These are phyloP conservation scores for Pocillopora verrucosa DNA, from an alignment of 64 coral and sea anemone genomes.

Conservation along the genomic window DNA sequence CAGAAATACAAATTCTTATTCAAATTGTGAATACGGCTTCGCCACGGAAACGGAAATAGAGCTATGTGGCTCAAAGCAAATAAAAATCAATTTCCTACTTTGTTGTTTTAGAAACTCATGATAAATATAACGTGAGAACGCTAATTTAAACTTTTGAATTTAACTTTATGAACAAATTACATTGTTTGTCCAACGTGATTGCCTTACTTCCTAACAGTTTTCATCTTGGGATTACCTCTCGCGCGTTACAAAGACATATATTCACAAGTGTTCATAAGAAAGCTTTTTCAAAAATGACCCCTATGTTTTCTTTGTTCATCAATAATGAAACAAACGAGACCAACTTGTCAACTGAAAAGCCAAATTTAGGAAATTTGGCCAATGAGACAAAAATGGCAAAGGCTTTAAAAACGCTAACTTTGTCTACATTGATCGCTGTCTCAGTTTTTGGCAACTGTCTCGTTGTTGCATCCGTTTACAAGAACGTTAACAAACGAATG, in stretches of 20 bases:
- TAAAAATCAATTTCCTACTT: not conserved
- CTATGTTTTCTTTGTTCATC: not conserved
- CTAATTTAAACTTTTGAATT: too few relatives aligned
- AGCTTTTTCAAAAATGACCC: not conserved
- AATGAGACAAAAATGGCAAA: not conserved
- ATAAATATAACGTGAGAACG: not conserved
- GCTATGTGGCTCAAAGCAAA: not conserved
- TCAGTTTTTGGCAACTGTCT: slow-evolving; percentile 53
- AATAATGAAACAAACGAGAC: not conserved
- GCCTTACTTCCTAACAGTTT: too few relatives aligned
- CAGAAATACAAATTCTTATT: too few relatives aligned
- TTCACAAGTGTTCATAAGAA: not conserved
- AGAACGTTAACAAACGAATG: slow-evolving; percentile 44
- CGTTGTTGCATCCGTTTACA: slow-evolving; percentile 36
- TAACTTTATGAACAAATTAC: too few relatives aligned
- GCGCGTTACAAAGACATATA: too few relatives aligned
- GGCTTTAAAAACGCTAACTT: not conserved
- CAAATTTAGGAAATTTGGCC: not conserved
- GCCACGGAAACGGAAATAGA: too few relatives aligned
- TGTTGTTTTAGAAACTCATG: not conserved
- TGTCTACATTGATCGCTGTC: slow-evolving; percentile 4
- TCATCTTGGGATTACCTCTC: too few relatives aligned
- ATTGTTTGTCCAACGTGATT: too few relatives aligned
- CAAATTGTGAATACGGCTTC: too few relatives aligned
- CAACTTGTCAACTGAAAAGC: not conserved